Conservation (phyloP, 2,113 vertebrate genomes). For the Pterocles burchelli region DNA sequence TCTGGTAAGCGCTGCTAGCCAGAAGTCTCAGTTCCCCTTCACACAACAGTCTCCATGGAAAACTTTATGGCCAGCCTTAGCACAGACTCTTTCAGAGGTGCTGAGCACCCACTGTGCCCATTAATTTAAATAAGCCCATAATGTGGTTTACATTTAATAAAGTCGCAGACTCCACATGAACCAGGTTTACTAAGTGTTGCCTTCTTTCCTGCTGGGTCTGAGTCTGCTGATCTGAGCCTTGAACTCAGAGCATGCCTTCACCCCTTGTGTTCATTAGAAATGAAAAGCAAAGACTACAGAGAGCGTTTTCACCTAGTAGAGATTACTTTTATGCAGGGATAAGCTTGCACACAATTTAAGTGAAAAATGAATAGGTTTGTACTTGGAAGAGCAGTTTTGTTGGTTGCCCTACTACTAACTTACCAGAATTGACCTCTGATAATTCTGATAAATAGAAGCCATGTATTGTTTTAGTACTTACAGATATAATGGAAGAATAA, state of each 20-base stretch:
- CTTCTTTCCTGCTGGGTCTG: conserved; percentile 52
- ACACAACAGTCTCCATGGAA: neutral
- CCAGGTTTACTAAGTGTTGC: conserved; percentile 64
- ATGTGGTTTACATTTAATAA: conserved; percentile 70
- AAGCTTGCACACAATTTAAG: neutral
- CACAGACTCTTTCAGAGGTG: conserved; percentile 63
- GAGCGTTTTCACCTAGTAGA: neutral
- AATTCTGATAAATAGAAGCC: neutral
- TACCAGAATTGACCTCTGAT: neutral
- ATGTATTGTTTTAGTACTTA: neutral
- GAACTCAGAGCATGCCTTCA: neutral
- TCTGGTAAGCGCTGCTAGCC: neutral
- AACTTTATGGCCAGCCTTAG: conserved; percentile 28
- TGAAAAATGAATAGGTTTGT: neutral
- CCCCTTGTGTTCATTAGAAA: neutral
- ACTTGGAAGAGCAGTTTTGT: neutral
- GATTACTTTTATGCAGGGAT: neutral
- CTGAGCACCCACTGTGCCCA: conserved; percentile 60
- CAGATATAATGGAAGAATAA: neutral
- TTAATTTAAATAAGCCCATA: conserved; percentile 69
- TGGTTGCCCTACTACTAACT: neutral
- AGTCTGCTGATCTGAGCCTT: conserved; percentile 27
- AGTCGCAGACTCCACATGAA: conserved; percentile 59
- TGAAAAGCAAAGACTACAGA: neutral
- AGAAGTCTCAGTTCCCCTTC: neutral